A percentile compares a stretch with the other conserved stretches of the same genome.
Evolutionary conservation across 2,888 invertebrate genomes (phyloP).

Genomic region (Drosophila anceps): DNA sequence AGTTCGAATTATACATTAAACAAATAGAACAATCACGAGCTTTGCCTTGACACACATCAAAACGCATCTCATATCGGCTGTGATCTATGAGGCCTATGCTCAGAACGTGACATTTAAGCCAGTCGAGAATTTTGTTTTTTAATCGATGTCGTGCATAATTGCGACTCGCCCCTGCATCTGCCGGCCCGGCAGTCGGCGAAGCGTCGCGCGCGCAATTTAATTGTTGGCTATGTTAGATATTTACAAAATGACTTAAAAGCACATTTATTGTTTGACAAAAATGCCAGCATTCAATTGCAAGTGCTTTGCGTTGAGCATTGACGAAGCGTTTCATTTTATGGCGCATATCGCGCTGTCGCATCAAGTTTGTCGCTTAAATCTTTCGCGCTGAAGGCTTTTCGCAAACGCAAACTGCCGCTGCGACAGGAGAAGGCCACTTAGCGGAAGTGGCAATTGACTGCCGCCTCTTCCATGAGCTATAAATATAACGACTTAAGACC

Average conservation of each 20-base stretch:
- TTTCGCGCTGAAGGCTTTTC: conserved; percentile 61
- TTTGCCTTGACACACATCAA: conserved; percentile 63
- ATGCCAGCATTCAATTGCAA: conserved; percentile 54
- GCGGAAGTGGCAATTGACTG: conserved; percentile 63
- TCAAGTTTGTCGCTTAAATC: conserved; percentile 68
- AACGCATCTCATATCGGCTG: conserved; percentile 44
- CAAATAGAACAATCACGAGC: conserved; percentile 13
- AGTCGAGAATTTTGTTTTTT: conserved; percentile 44
- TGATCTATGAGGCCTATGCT: conserved; percentile 56
- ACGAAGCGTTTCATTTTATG: conserved; percentile 32
- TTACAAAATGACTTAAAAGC: conserved; percentile 28
- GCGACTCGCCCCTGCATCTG: background rate
- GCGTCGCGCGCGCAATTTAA: conserved; percentile 42
- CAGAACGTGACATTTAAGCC: conserved; percentile 69
- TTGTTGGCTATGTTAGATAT: conserved; percentile 39
- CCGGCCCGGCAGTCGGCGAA: conserved; percentile 29
- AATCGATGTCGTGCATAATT: conserved; percentile 51
- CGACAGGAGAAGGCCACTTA: conserved; percentile 52
- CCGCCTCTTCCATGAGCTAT: conserved; percentile 26
- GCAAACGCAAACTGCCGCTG: conserved; percentile 41
- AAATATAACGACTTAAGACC: conserved; percentile 22
- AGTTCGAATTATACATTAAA: background rate
- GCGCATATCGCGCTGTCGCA: conserved; percentile 40
- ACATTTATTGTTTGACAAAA: conserved; percentile 47
- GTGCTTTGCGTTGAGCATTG: conserved; percentile 33